Percentiles rank a stretch among this genome's conserved stretches.
phyloP scores from a whole-genome alignment of 2,797 vertebrate species.

The Mergus octosetaceus region DNA sequence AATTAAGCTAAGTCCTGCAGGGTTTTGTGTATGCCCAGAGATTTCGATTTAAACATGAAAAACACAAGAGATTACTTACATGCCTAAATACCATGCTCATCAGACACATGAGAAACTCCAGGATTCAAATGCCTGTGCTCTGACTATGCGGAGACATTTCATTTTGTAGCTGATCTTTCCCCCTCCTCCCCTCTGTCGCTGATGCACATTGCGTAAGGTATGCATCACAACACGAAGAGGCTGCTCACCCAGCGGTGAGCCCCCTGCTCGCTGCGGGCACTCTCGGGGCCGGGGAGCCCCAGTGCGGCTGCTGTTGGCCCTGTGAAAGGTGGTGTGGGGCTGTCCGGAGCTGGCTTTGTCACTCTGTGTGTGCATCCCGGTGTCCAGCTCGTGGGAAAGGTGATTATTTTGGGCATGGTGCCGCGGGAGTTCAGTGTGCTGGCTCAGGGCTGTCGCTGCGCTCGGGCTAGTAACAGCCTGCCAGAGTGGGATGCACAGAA shows the following conservation, averaged over 20 bases:
- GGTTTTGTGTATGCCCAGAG: rapidly evolving
- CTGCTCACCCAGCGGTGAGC: rapidly evolving
- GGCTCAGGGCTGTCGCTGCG: rapidly evolving
- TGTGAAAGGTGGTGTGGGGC: rapidly evolving
- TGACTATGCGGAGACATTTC: rapidly evolving
- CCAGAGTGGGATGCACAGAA: rapidly evolving
- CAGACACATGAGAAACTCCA: rapidly evolving
- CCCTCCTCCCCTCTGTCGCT: no score
- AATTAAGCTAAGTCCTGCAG: background rate
- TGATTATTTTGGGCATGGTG: background rate
- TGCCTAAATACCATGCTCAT: background rate
- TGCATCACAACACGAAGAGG: rapidly evolving
- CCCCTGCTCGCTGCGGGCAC: background rate
- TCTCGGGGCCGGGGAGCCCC: background rate
- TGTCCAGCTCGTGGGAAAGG: rapidly evolving
- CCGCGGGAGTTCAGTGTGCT: rapidly evolving
- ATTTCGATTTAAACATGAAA: background rate
- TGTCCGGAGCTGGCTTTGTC: background rate
- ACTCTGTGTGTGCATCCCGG: rapidly evolving
- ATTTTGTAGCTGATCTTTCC: background rate
- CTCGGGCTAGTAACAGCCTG: rapidly evolving
- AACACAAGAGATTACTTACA: background rate
- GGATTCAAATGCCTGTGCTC: rapidly evolving
- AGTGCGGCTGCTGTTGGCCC: background rate
- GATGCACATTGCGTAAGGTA: rapidly evolving